Percentiles rank a stretch among this genome's conserved stretches.
Evolutionary conservation across 2,797 vertebrate species (phyloP).

Genomic region (Ctenosaura bakeri): DNA sequence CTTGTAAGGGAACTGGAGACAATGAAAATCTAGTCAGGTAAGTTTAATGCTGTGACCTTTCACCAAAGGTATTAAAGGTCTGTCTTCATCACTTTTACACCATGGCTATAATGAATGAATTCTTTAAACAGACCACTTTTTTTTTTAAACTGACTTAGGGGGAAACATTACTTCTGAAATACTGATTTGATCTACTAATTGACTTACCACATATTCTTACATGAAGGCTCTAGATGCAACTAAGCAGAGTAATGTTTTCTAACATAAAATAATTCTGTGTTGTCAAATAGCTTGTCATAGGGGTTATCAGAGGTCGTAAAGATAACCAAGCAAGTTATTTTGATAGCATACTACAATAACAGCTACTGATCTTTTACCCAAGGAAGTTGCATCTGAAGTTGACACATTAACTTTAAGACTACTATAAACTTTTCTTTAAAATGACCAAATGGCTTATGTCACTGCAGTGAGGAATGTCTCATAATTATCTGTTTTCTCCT

Average conservation of each 20-base stretch:
- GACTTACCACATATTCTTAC: constrained; percentile 83
- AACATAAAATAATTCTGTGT: constrained; percentile 44
- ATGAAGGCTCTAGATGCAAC: constrained; percentile 81
- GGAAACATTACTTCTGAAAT: constrained; percentile 60
- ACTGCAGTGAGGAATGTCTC: background rate
- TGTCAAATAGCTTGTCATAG: constrained; percentile 1
- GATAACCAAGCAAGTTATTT: constrained; percentile 59
- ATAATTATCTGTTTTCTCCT: background rate
- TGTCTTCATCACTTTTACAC: constrained; percentile 79
- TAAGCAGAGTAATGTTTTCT: constrained; percentile 80
- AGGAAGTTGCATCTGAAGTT: constrained; percentile 52
- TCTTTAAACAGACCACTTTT: constrained; percentile 7
- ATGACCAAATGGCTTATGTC: constrained; percentile 29
- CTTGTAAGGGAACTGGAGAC: constrained; percentile 95
- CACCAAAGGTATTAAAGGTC: constrained; percentile 81
- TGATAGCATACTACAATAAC: constrained; percentile 7
- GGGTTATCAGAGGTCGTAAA: constrained; percentile 53
- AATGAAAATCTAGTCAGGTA: constrained; percentile 99
- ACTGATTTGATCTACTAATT: constrained; percentile 72
- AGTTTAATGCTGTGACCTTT: constrained; percentile 68
- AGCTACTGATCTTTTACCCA: constrained; percentile 17
- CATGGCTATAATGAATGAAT: constrained; percentile 60
- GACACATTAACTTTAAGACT: constrained; percentile 40
- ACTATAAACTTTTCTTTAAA: constrained; percentile 39
- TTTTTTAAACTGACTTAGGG: constrained; percentile 24